phyloP scores from a whole-genome alignment of 2,113 vertebrate species.

The Silurus glanis region DNA sequence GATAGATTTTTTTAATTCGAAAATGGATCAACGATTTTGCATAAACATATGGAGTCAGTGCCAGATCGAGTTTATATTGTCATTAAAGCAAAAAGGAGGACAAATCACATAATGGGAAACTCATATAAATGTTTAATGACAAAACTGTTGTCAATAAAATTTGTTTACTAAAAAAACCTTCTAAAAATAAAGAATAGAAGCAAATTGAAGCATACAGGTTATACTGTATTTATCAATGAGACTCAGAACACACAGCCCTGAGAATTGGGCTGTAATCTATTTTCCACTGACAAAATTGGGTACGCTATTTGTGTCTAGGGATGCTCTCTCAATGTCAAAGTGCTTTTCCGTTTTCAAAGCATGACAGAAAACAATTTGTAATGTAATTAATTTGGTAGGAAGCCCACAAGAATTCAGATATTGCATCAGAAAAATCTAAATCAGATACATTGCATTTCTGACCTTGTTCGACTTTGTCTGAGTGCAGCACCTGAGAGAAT shows the following conservation, averaged over 20 bases:
- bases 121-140: neutral
- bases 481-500: neutral
- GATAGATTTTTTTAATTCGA: neutral
- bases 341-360: neutral
- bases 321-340: constrained; percentile 27
- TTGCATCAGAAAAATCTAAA: constrained; percentile 10
- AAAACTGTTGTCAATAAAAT: neutral
- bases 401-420: neutral
- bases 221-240: neutral
- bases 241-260: neutral
- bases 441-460: constrained; percentile 9
- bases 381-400: constrained; percentile 32
- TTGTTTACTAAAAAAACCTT: neutral
- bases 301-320: constrained; percentile 11
- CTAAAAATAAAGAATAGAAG: neutral
- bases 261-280: constrained; percentile 5
- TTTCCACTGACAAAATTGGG: neutral
- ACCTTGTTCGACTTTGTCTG: constrained; percentile 39
- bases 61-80: neutral
- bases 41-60: neutral
- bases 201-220: neutral
- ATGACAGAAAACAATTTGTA: constrained; percentile 10
- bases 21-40: neutral
- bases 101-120: neutral
- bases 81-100: neutral